Evolutionary conservation across 2,797 vertebrate genomes (phyloP).

Genomic region (Poecilia wingei): DNA sequence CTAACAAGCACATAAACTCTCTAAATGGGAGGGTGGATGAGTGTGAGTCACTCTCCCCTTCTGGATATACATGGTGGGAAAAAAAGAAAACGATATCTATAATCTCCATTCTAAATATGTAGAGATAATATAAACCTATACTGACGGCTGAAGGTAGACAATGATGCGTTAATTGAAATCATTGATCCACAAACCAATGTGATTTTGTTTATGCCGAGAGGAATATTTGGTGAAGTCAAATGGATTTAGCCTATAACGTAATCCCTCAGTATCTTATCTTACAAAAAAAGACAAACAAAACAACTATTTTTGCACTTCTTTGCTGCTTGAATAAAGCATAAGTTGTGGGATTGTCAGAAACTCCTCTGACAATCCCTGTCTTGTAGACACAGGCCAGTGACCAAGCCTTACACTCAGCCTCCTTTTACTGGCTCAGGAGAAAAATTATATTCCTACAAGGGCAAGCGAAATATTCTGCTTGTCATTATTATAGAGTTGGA

Average conservation of each 20-base stretch:
- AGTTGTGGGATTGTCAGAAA: not conserved
- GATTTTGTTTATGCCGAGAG: not conserved
- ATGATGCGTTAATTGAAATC: not conserved
- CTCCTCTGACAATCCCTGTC: not conserved
- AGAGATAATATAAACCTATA: slow-evolving; percentile 4
- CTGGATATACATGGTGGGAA: slow-evolving; percentile 43
- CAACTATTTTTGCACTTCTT: not conserved
- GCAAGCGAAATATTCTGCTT: not conserved
- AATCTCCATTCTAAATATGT: slow-evolving; percentile 48
- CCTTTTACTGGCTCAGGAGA: not conserved
- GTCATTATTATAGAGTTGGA: not conserved
- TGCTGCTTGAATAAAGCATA: not conserved
- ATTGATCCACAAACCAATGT: not conserved
- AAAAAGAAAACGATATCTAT: not conserved
- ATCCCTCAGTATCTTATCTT: no score
- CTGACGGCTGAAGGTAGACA: slow-evolving; percentile 11
- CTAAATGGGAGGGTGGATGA: slow-evolving; percentile 62
- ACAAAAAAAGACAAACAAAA: not conserved
- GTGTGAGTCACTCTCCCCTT: slow-evolving; percentile 70
- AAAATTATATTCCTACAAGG: not conserved
- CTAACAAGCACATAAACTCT: slow-evolving; percentile 46
- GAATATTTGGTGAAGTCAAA: not conserved
- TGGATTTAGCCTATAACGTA: not conserved
- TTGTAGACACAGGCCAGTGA: not conserved
- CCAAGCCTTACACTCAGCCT: not conserved